Evolutionary conservation across 2,888 invertebrate species (phyloP).

Genomic region (Schizaphis graminum): DNA sequence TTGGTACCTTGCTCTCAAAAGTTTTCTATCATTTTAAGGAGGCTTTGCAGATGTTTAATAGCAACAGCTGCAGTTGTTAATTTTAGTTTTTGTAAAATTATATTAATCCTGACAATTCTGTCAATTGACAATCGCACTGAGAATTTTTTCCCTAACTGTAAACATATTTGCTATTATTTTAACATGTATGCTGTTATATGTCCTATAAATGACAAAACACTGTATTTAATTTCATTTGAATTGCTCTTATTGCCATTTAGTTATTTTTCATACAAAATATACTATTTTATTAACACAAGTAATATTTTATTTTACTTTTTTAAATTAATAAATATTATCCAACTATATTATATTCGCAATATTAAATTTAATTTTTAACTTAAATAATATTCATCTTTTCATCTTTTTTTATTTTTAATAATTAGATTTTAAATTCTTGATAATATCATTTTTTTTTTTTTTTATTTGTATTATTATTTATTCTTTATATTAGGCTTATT

Average conservation of each 20-base stretch:
- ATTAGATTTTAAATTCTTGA: not conserved
- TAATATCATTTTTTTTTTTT: no score
- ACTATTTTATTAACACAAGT: conserved; percentile 60
- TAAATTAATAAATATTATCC: conserved; percentile 39
- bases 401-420: no score
- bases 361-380: conserved; percentile 41
- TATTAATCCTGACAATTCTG: conserved; percentile 36
- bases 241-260: conserved; percentile 48
- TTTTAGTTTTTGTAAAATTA: conserved; percentile 46
- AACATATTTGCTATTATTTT: not conserved
- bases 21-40: conserved; percentile 27
- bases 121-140: not conserved
- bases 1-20: conserved; percentile 6
- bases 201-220: not conserved
- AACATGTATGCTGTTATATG: no score
- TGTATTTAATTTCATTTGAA: conserved; percentile 5
- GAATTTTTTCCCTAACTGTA: conserved; percentile 32
- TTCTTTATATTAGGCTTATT: no score
- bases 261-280: conserved; percentile 63
- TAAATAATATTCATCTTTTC: conserved; percentile 28
- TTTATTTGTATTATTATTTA: no score
- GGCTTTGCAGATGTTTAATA: conserved; percentile 23
- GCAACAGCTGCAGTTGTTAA: conserved; percentile 15
- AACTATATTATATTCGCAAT: conserved; percentile 28
- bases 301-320: conserved; percentile 31